Evolutionary conservation across 2,113 vertebrate species (phyloP), one percentile per base, ranked within the genome.

Genomic region (Corydoras maculifer): DNA sequence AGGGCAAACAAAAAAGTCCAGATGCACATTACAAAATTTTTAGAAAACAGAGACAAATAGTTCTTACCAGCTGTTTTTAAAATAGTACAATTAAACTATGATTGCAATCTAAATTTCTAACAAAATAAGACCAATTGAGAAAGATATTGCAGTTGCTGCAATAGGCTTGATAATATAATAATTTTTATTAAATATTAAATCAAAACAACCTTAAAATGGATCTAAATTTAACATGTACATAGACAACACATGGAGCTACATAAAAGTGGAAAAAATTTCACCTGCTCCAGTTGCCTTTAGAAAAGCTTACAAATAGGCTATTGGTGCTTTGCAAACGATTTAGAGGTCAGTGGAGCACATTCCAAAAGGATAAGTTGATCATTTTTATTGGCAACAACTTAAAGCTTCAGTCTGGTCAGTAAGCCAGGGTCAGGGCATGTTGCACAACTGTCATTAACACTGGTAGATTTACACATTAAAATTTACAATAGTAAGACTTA

Each of bases 321-420:
- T 49, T 15, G 18, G 64, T 43, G 30, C 54, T 65, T 8, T 72
- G 8, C 49, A 14, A 65, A 35, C 12, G 53, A 15, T 43, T 49
- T 58, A 49, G 35, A 72, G 62, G 53, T 72, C 62, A 72, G 18
- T 15, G 14, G 55, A 58, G 62, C 70, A 58, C 51, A 58, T 58
- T n/a, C 25, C 55, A 31, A 32, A 49, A 65, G 53, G 18, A 58
- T 65, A 64, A 72, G 31, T n/a, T 51, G 2, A 25, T 5, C n/a
- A 63, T 31, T 65, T 62, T 65, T 8, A 48, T 18, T 72, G 3
- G 25, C 12, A 9, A 59, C 18, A 30, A 18, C 62, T 58, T 57
- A 9, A 8, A 29, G 25, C 65, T 54, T 66, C 50, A 58, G 57
- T 58, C 54, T 65, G 29, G 32, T 65, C 62, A 31, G 18, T n/a